These are phyloP conservation scores for Wasmannia auropunctata DNA, from an alignment of 1,140 invertebrate genomes.

Conservation along the genomic window DNA sequence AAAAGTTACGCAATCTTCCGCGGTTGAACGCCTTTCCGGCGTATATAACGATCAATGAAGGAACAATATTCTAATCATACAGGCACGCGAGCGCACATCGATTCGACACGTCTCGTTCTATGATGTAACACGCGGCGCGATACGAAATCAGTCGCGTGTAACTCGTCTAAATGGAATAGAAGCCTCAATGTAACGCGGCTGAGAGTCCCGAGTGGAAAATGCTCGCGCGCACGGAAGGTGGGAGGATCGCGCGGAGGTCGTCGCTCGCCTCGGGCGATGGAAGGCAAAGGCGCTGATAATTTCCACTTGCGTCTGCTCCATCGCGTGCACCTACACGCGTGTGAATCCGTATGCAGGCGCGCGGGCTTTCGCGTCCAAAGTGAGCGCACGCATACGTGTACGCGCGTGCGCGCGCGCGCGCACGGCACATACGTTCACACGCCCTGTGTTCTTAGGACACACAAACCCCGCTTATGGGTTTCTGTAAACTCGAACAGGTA, in stretches of 20 bases:
- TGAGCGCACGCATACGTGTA: not conserved
- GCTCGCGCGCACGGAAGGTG: conserved; percentile 9
- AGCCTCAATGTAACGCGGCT: not conserved
- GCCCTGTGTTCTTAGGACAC: conserved; percentile 71
- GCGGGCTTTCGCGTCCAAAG: not conserved
- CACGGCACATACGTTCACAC: conserved; percentile 59
- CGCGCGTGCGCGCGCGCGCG: conserved; percentile 21
- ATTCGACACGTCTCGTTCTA: not conserved
- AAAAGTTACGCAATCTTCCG: conserved; percentile 29
- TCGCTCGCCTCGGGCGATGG: conserved; percentile 62
- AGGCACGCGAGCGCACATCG: not conserved
- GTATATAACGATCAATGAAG: not conserved
- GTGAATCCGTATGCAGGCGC: conserved; percentile 16
- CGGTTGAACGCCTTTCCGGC: conserved; percentile 31
- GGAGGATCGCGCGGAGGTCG: conserved; percentile 67
- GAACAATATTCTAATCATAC: conserved; percentile 29
- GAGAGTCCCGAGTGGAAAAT: conserved; percentile 21
- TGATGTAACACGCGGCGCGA: conserved; percentile 4
- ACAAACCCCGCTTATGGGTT: conserved; percentile 73
- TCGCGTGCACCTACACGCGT: conserved; percentile 56
- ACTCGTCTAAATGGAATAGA: not conserved
- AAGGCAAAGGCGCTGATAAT: conserved; percentile 68
- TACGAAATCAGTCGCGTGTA: conserved; percentile 4
- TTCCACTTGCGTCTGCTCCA: conserved; percentile 58
- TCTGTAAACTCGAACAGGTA: conserved; percentile 75